phyloP scores from a whole-genome alignment of 2,888 invertebrate species.

The Macroteleia sp. region DNA sequence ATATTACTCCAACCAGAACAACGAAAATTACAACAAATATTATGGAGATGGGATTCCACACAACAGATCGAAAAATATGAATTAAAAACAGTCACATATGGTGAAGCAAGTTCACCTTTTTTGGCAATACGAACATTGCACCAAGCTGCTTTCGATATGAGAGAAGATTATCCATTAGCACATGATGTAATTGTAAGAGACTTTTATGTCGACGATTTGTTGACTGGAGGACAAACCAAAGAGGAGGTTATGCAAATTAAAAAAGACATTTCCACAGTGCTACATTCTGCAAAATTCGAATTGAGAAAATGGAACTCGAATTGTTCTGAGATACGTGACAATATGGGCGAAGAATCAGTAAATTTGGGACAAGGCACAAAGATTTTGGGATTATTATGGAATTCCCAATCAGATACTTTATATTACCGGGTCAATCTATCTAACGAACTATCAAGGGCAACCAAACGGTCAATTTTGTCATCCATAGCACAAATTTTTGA shows the following conservation, averaged over 20 bases:
- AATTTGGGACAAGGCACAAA: not conserved
- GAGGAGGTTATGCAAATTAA: slow-evolving; percentile 7
- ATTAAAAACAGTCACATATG: slow-evolving; percentile 68
- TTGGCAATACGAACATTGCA: slow-evolving; percentile 64
- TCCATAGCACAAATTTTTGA: too few relatives aligned
- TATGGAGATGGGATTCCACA: slow-evolving; percentile 65
- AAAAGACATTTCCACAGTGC: not conserved
- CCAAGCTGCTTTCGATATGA: slow-evolving; percentile 51
- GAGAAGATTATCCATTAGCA: slow-evolving; percentile 2
- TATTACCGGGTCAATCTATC: not conserved
- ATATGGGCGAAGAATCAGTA: not conserved
- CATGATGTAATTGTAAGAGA: not conserved
- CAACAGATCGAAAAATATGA: slow-evolving; percentile 33
- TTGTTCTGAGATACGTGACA: not conserved
- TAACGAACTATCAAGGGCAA: too few relatives aligned
- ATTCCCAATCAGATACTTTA: not conserved
- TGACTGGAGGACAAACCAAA: slow-evolving; percentile 25
- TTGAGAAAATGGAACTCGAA: not conserved
- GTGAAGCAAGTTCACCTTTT: slow-evolving; percentile 67
- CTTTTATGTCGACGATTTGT: slow-evolving; percentile 43
- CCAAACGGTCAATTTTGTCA: too few relatives aligned
- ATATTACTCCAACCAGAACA: slow-evolving; percentile 43
- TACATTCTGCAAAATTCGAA: not conserved
- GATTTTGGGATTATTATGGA: slow-evolving; percentile 7
- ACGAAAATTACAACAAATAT: slow-evolving; percentile 65